Evolutionary conservation across 2,888 invertebrate species (phyloP), one percentile per base, ranked within the genome.

Genomic region (Hermaeophaga mercurialis): DNA sequence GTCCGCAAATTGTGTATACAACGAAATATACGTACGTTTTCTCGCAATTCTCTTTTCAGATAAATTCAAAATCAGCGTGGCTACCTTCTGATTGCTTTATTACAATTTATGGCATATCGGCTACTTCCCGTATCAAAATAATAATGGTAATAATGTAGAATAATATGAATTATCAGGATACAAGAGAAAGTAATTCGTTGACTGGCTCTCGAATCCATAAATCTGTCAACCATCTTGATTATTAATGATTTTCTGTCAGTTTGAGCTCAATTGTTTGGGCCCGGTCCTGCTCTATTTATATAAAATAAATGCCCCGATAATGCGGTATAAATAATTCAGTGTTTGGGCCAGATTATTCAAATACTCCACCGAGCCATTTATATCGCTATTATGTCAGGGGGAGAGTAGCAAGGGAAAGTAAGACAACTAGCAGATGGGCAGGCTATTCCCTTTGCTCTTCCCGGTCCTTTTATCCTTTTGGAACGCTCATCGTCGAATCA

Each of bases 391-490:
- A 52, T 44, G 22, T 52, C 43, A 52, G 43, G 24, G 50, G 52
- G 43, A 52, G 43, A 31, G 31, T 19, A 28, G 33, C 33, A 43
- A 43, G 39, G 31, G 41, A 41, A 39, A 53, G 45, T 54, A 58
- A 59, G 59, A 59, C 59, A 59, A 56, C 56, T 45, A 59, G 59
- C 59, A 59, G 59, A 59, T 59, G 59, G 59, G 56, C 59, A 53
- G 53, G 56, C 33, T 54, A 33, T 22, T 50, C 34, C 41, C 50
- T 19, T 11, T 31, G 3, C 28, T 9, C 28, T 9, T 28, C 28
- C 28, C 28, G 4, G 3, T 28, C 31, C 9, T 12, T 12, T 8
- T 9, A 6, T 31, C 31, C 31, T 12, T n/a, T 6, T 31, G n/a
- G 11, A 31, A 31, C 12, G 8, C n/a, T 8, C 28, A 28, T 8